Base-by-base conservation (phyloP, 2,797 vertebrate species). In the Characodon lateralis region DNA sequence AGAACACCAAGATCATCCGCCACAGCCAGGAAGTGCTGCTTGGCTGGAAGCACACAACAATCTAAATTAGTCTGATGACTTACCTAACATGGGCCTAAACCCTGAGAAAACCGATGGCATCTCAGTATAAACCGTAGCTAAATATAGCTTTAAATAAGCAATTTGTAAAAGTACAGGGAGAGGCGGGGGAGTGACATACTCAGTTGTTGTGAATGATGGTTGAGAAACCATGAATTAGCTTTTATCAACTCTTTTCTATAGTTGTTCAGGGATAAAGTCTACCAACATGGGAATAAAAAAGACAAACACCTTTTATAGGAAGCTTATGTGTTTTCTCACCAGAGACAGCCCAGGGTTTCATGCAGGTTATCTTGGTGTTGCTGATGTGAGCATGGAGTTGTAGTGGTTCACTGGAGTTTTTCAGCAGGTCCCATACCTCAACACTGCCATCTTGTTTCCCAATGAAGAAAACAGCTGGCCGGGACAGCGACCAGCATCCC, bases 401-500 rank as follows among this genome's bases (percentile, higher is more conserved):
- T 12, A 92, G 87, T 5, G 97, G 95, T 76, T 96, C 94, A 0
- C 93, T 91, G 8, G 93, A 96, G 89, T 97, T 97, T 83, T 97
- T 95, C 87, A 98, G 76, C 72, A 99, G 93, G 90, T 99, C 97
- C 98, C 98, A 99, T 78, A 97, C 94, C 48, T 98, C 97, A 0
- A 98, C 80, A 68, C 92, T 96, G 69, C 98, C 98, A 2, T 99
- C 94, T 1, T 96, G 96, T 92, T 94, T 96, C 56, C 97, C 97
- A 22, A 97, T 92, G 83, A 97, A 98, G 91, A 99, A 96, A 65
- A 99, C 95, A 0, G 96, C 97, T 0, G 98, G 95, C 70, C 97
- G 95, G 5, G 97, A 94, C 77, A 92, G 92, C 71, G 98, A 99
- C 98, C 98, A 99, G 85, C 95, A 96, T 28, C 96, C 98, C 0